Percentiles rank a stretch among this genome's conserved stretches.
Evolutionary conservation across 2,888 invertebrate genomes (phyloP).

Genomic region (Callinectes sapidus): DNA sequence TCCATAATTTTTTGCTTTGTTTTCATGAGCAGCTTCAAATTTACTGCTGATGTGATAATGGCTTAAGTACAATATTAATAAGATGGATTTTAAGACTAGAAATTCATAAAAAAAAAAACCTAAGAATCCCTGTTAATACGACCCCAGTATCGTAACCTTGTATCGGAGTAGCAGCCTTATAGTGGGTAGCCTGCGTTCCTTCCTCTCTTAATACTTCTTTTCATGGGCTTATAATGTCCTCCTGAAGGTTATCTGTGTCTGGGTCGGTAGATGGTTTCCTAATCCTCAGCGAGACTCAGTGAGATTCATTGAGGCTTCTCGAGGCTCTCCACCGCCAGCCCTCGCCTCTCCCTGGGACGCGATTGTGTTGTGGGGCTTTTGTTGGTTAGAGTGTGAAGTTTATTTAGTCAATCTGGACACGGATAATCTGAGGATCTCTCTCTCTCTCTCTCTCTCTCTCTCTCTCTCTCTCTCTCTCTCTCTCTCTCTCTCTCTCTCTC

Average conservation of each 20-base stretch:
- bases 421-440: neutral
- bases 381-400: neutral
- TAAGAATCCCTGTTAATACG: no score
- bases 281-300: neutral
- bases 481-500: neutral
- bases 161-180: neutral
- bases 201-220: neutral
- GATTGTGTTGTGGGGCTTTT: neutral
- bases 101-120: no score
- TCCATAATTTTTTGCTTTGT: no score
- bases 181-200: neutral
- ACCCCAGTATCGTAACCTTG: neutral
- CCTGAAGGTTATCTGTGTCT: neutral
- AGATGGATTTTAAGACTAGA: no score
- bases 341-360: neutral
- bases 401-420: constrained; percentile 12
- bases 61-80: no score
- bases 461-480: no score
- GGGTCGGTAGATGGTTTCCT: neutral
- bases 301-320: neutral
- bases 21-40: no score
- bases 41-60: no score
- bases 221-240: neutral
- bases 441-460: neutral
- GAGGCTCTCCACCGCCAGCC: neutral